Evolutionary conservation across 37 sponge, comb jelly and placozoan species (phyloP).

Genomic region (Crambe crambe): DNA sequence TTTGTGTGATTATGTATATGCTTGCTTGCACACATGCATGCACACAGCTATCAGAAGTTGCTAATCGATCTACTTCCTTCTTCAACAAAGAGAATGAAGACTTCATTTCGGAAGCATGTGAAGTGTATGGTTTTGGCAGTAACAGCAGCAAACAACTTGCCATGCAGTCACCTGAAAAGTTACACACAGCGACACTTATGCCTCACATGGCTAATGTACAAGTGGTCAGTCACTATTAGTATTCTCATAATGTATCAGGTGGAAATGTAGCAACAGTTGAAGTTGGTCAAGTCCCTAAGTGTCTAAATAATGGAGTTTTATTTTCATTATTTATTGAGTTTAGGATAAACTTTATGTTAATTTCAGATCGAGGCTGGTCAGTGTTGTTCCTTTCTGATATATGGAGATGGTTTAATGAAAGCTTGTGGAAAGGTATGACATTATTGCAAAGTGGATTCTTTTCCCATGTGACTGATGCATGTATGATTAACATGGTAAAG

Average conservation of each 20-base stretch:
- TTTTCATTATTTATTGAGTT: no score
- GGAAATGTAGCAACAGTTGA: not conserved
- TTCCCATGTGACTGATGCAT: not conserved
- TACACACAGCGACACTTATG: slow-evolving; percentile 42
- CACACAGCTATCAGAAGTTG: slow-evolving; percentile 7
- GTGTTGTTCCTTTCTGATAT: slow-evolving; percentile 84
- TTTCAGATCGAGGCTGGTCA: slow-evolving; percentile 87
- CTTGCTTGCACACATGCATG: no score
- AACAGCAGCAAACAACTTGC: slow-evolving; percentile 90
- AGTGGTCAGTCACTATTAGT: slow-evolving; percentile 32
- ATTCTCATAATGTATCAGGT: not conserved
- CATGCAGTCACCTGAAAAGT: slow-evolving; percentile 75
- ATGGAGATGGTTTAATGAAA: slow-evolving; percentile 65
- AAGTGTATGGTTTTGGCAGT: slow-evolving; percentile 76
- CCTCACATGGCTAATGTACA: slow-evolving; percentile 63
- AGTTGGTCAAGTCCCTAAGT: not conserved
- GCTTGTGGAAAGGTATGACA: slow-evolving; percentile 91
- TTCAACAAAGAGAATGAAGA: slow-evolving; percentile 13
- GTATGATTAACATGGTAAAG: no score
- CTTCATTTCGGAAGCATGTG: slow-evolving; percentile 53
- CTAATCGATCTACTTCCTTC: slow-evolving; percentile 9
- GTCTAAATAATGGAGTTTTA: not conserved
- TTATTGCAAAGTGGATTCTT: slow-evolving; percentile 1
- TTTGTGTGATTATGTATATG: not conserved
- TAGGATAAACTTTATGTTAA: not conserved